Evolutionary conservation across 2,113 vertebrate genomes (phyloP).

Genomic region (Aix galericulata): DNA sequence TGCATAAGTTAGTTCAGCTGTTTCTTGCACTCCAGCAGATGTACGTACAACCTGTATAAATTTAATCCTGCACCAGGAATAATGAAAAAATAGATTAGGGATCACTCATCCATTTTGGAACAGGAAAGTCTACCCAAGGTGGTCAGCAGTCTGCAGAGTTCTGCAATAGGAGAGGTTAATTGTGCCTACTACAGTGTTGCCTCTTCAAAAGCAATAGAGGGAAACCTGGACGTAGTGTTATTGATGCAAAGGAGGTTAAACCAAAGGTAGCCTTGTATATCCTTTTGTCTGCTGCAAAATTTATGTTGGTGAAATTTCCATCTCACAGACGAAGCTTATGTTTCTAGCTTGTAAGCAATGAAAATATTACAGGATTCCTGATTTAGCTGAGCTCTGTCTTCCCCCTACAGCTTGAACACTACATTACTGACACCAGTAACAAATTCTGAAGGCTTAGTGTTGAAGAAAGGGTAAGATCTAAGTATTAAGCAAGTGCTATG

Average conservation of each 20-base stretch:
- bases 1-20: neutral
- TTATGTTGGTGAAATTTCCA: neutral
- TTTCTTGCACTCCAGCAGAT: neutral
- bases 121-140: neutral
- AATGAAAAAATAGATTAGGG: neutral
- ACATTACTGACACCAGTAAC: neutral
- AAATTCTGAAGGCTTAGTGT: neutral
- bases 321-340: neutral
- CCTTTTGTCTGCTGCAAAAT: neutral
- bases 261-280: neutral
- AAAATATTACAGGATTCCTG: neutral
- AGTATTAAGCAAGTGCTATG: neutral
- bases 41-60: neutral
- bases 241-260: neutral
- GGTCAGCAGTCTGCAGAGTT: neutral
- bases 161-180: neutral
- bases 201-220: neutral
- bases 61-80: neutral
- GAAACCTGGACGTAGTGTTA: neutral
- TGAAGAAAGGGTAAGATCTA: neutral
- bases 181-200: neutral
- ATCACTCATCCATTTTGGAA: neutral
- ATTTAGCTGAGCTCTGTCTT: conserved; percentile 8
- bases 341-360: neutral
- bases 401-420: neutral